Conservation (phyloP, 1,140 invertebrate species). For the Leguminivora glycinivorella region DNA sequence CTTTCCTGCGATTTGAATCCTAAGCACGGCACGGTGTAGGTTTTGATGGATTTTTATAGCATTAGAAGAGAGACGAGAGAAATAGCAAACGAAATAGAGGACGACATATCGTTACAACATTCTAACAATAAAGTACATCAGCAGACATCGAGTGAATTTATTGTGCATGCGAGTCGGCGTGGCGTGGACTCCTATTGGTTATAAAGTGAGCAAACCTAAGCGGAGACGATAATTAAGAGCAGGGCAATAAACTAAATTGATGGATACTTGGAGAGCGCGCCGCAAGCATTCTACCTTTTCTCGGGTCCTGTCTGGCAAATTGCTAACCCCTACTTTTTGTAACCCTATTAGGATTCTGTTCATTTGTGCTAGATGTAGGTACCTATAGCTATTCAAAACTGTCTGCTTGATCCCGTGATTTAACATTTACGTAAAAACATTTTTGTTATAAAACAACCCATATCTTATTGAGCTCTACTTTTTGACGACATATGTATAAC, state of each 20-base stretch:
- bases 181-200: conserved; percentile 16
- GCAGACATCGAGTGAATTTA: conserved; percentile 42
- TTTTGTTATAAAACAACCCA: no score
- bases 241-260: conserved; percentile 25
- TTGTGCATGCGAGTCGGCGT: conserved; percentile 41
- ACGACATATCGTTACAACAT: conserved; percentile 41
- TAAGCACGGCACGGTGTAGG: conserved; percentile 17
- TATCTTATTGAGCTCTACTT: no score
- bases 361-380: background rate
- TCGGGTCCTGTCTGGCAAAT: background rate
- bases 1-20: conserved; percentile 30
- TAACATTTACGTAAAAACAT: no score
- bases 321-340: conserved; percentile 12
- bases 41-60: conserved; percentile 9
- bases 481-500: no score
- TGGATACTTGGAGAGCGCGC: conserved; percentile 19
- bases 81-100: conserved; percentile 47
- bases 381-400: no score
- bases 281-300: conserved; percentile 24
- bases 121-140: conserved; percentile 49
- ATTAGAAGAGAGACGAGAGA: conserved; percentile 43
- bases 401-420: no score
- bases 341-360: background rate
- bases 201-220: conserved; percentile 30
- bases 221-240: conserved; percentile 30